phyloP scores from a whole-genome alignment of 2,113 vertebrate species.

The Anhinga anhinga region DNA sequence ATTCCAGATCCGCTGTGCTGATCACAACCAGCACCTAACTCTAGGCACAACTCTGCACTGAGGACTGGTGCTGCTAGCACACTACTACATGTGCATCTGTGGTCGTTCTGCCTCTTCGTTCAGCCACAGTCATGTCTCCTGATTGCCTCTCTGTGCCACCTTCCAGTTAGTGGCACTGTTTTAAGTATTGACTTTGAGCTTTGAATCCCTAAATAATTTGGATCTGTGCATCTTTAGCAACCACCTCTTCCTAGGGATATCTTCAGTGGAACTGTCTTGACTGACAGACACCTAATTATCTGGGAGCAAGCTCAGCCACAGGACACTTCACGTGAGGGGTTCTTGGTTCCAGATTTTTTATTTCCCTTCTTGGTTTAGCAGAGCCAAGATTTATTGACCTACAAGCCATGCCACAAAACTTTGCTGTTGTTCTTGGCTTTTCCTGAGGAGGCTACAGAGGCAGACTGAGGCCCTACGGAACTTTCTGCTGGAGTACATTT shows the following conservation, averaged over 20 bases:
- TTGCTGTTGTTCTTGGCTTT: conserved; percentile 39
- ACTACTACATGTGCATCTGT: rapidly evolving
- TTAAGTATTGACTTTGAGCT: background rate
- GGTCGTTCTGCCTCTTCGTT: background rate
- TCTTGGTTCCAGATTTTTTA: background rate
- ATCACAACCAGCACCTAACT: background rate
- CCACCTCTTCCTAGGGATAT: background rate
- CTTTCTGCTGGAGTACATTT: conserved; percentile 21
- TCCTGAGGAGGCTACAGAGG: background rate
- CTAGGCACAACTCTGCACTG: background rate
- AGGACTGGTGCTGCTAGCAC: rapidly evolving
- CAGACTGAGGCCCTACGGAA: background rate
- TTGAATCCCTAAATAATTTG: background rate
- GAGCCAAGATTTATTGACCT: conserved; percentile 13
- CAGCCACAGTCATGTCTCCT: background rate
- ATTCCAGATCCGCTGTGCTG: background rate
- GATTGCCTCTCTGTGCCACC: background rate
- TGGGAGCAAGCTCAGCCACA: background rate
- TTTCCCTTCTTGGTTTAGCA: background rate
- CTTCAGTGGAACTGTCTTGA: background rate
- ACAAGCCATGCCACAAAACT: background rate
- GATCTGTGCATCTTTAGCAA: background rate
- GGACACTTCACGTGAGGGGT: background rate
- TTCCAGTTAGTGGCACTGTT: background rate
- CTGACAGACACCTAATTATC: background rate